Percentiles rank a stretch among this genome's conserved stretches.
Evolutionary conservation across 2,888 invertebrate species (phyloP).

Genomic region (Plebejus argus): DNA sequence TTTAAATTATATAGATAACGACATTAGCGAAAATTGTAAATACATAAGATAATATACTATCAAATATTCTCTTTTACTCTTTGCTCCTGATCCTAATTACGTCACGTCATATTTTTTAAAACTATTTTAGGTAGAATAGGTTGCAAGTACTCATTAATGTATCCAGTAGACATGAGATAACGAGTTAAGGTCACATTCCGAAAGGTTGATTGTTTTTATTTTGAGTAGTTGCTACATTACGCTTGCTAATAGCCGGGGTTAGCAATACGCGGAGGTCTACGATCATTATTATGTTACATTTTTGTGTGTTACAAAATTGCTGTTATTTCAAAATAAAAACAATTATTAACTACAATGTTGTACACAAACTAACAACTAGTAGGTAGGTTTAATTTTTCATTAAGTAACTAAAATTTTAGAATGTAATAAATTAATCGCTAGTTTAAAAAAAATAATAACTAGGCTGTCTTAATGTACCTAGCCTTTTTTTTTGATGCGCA

Average conservation of each 20-base stretch:
- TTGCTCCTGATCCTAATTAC: not conserved
- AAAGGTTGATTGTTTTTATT: not conserved
- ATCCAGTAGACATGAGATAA: not conserved
- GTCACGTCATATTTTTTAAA: not conserved
- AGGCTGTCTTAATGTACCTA: too few species aligned
- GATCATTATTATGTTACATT: slow-evolving; percentile 4
- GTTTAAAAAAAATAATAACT: not conserved
- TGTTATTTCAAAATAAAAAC: not conserved
- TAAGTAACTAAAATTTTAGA: not conserved
- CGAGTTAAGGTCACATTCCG: not conserved
- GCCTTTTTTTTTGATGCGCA: too few species aligned
- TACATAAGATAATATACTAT: not conserved
- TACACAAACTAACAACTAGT: not conserved
- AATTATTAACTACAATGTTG: not conserved
- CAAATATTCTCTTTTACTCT: not conserved
- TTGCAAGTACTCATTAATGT: not conserved
- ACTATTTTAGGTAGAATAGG: not conserved
- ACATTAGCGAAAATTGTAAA: slow-evolving; percentile 14
- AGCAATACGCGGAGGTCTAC: not conserved
- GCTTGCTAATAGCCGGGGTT: not conserved
- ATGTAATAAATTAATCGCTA: not conserved
- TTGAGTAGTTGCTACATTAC: not conserved
- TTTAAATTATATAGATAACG: not conserved
- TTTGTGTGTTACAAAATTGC: not conserved
- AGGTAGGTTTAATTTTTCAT: not conserved